Conservation (phyloP, 2,113 vertebrate genomes). For the Propithecus coquereli region DNA sequence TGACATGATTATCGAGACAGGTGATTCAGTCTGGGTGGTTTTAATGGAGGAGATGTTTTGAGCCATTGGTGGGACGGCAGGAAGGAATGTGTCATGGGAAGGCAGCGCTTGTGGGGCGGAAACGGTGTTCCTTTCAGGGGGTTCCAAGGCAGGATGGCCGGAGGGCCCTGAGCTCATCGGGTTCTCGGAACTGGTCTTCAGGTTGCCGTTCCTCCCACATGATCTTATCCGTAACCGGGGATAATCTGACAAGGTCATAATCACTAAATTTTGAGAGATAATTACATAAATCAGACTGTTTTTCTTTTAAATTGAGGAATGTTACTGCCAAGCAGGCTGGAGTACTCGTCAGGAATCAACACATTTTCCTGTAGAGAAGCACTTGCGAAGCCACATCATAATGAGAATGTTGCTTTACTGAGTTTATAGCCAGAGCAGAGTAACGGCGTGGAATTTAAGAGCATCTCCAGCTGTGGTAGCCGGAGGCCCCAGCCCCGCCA, state of each 20-base stretch:
- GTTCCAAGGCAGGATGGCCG: background rate
- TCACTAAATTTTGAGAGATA: background rate
- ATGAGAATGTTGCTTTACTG: background rate
- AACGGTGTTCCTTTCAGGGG: background rate
- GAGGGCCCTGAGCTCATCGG: accelerated
- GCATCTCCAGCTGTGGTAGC: accelerated
- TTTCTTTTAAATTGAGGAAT: background rate
- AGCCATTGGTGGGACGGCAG: background rate
- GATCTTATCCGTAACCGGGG: background rate
- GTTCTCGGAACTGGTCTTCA: background rate
- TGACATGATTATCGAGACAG: background rate
- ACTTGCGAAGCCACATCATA: background rate
- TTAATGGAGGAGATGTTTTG: background rate
- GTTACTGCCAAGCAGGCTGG: background rate
- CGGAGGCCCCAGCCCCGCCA: accelerated
- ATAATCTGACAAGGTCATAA: background rate
- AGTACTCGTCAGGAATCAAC: background rate
- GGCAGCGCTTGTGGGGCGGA: accelerated
- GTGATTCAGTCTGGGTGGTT: background rate
- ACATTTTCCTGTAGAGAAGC: background rate
- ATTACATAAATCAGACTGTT: background rate
- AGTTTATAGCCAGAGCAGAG: background rate
- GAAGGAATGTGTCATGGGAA: background rate
- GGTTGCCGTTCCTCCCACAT: background rate
- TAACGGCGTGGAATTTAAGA: background rate